Percentiles rank a stretch among this genome's conserved stretches.
Conservation (phyloP, 2,113 vertebrate genomes). For the Arothron firmamentum region DNA sequence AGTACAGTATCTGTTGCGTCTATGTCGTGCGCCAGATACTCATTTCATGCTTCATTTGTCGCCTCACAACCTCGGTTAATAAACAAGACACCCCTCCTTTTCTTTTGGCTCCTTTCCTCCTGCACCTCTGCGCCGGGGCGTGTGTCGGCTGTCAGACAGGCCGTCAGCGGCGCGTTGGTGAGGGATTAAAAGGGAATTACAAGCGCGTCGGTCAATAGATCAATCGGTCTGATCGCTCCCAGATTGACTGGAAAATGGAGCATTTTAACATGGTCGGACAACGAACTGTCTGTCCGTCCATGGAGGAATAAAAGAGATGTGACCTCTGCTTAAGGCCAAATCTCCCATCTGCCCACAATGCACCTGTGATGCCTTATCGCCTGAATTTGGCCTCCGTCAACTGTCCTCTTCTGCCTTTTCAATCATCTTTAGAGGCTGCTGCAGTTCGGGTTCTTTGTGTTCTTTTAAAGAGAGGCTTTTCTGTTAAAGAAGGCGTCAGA, state of each 20-base stretch:
- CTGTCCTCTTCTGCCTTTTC: background rate
- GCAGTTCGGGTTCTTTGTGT: background rate
- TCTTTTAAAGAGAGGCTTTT: background rate
- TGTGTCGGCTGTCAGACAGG: conserved; percentile 25
- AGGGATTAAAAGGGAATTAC: conserved; percentile 34
- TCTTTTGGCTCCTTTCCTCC: conserved; percentile 42
- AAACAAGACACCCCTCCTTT: conserved; percentile 45
- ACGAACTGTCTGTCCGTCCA: conserved; percentile 6
- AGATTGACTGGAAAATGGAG: background rate
- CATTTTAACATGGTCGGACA: no score
- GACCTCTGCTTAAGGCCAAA: conserved; percentile 12
- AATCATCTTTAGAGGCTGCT: background rate
- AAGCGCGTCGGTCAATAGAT: conserved; percentile 23
- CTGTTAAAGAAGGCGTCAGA: background rate
- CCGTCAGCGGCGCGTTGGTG: conserved; percentile 7
- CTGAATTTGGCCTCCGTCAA: conserved; percentile 14
- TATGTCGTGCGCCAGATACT: conserved; percentile 45
- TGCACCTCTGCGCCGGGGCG: background rate
- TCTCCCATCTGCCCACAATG: conserved; percentile 29
- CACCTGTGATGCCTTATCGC: conserved; percentile 18
- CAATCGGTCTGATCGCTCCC: conserved; percentile 16
- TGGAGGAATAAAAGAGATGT: conserved; percentile 1
- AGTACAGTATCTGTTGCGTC: conserved; percentile 50
- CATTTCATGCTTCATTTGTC: conserved; percentile 72
- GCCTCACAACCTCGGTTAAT: conserved; percentile 60